Evolutionary conservation across 2,113 vertebrate genomes (phyloP), one percentile per base, ranked within the genome.

Genomic region (Planiliza haematocheilus): DNA sequence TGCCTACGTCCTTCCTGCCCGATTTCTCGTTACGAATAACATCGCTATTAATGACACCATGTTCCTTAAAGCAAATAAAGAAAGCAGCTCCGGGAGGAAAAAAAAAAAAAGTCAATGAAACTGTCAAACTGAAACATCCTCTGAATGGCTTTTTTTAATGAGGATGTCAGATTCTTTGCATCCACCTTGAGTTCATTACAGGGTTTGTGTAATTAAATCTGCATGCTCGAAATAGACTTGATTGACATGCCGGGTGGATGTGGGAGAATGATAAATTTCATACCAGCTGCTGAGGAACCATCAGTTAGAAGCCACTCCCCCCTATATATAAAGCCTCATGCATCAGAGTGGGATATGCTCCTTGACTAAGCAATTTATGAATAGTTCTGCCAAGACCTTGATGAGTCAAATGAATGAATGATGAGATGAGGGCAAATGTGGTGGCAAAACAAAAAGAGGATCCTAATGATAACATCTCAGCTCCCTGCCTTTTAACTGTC

Each of bases 1-100:
- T 51, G 52, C 76, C 76, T 69, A 77, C 61, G 12, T 69, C 42
- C 17, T 64, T 67, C 64, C 68, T 60, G 75, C 17, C 79, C 39
- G 59, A 49, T 21, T 65, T 45, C 51, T 48, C 8, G 0, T 61
- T 59, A 21, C 46, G 46, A 53, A 65, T 70, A 76, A 13, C 60
- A 36, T 10, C 0, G 4, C 46, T 45, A 39, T 24, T 58, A 68
- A 75, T 51, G 24, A 64, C 60, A 74, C 43, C 48, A 1, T 1
- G 38, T 4, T 65, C 49, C 70, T 41, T 13, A 1, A 18, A 61
- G 45, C 16, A 46, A 10, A 30, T 30, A 30, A 18, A 3, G 39
- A 38, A 42, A 4, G 20, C 9, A 37, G 17, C 57, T 18, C n/a
- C 41, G 3, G 5, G 24, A 30, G 5, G 5, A 30, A 30, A 30